Evolutionary conservation across 2,113 vertebrate species (phyloP).

Genomic region (Alectura lathami): DNA sequence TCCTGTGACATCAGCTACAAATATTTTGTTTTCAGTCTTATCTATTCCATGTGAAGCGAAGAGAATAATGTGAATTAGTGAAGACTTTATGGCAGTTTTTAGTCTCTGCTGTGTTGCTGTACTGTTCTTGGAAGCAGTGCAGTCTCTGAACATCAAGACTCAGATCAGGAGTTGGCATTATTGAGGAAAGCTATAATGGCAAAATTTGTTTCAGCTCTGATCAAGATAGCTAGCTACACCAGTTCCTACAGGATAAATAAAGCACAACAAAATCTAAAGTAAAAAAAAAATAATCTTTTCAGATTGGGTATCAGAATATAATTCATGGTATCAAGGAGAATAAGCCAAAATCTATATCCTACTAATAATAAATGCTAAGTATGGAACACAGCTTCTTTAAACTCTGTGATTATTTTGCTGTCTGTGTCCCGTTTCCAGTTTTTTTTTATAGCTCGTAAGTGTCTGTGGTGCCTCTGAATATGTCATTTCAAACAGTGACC

Average conservation of each 20-base stretch:
- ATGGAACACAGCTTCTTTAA: neutral
- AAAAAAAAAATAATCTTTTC: neutral
- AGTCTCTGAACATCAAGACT: fast-evolving
- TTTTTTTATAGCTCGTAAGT: neutral
- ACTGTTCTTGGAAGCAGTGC: neutral
- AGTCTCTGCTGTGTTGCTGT: neutral
- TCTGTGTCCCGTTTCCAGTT: neutral
- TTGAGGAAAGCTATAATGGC: neutral
- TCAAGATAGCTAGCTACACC: neutral
- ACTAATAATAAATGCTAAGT: neutral
- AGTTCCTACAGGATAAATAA: neutral
- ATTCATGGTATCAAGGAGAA: neutral
- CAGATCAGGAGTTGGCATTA: neutral
- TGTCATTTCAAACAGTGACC: neutral
- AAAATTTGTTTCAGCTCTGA: neutral
- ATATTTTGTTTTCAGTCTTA: neutral
- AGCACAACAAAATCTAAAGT: neutral
- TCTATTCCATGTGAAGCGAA: neutral
- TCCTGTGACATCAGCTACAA: neutral
- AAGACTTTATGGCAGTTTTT: neutral
- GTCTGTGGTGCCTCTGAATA: neutral
- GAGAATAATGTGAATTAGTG: neutral
- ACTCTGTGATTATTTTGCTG: neutral
- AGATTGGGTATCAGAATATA: neutral
- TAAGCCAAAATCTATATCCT: neutral